Evolutionary conservation across 64 coral and sea anemone species (phyloP), one percentile per base, ranked within the genome.

Genomic region (Platygyra sinensis): DNA sequence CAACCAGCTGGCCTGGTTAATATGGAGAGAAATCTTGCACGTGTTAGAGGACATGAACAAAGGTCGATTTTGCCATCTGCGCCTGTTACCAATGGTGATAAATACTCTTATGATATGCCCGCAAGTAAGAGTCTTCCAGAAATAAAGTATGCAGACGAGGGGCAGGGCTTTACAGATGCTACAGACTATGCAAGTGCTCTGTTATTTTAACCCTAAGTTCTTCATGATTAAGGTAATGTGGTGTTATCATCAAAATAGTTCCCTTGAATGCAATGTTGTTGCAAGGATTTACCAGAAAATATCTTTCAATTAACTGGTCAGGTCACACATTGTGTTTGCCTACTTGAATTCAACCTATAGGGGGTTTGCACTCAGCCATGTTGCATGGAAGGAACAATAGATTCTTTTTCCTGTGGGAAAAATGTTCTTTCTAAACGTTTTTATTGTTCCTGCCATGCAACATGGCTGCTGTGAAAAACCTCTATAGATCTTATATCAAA

Each of bases 61-160:
- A 36, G 52, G n/a, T 3, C n/a, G 33, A 59, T 72, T 11, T 60
- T 13, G 14, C 77, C 17, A 69, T 22, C 22, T 52, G 54, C 22
- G 10, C 59, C 69, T 76, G 24, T 38, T 36, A 46, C 19, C 24
- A 54, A 94, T 64, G 84, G 73, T 36, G 71, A 80, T 32, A 24
- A 62, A 3, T 20, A 15, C 19, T 20, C 5, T 2, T 15, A 30
- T 31, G 86, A 89, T 78, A 30, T 24, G 27, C 30, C 71, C n/a
- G 72, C 67, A 30, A 24, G 30, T 72, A 51, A 52, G 20, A 38
- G 87, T 79, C 31, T 78, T 32, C 17, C 92, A 51, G 81, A 90
- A 62, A 91, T 96, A 30, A 94, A 73, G 28, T 96, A 96, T 61
- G 69, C 83, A 50, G 95, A 94, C 74, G 87, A 94, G 19, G 95